Base-by-base conservation (phyloP, 2,797 vertebrate species). In the Okamejei kenojei region DNA sequence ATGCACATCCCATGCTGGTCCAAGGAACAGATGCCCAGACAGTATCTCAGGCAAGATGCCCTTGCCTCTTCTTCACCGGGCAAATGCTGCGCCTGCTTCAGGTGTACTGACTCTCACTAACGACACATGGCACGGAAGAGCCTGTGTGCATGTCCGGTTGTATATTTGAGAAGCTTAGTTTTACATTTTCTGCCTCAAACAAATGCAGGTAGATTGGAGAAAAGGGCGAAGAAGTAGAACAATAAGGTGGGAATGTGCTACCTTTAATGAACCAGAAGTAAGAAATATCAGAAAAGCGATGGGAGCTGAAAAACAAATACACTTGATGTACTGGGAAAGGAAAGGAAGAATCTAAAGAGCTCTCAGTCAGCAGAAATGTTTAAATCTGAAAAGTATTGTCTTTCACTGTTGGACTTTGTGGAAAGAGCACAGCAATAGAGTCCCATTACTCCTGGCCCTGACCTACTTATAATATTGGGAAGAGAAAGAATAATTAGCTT, bases 401-500 rank as follows among this genome's bases (percentile, higher is more conserved):
- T 63, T 19, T 32, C n/a, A 88, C 17, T 88, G 84, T 65, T 32
- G 29, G 58, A 68, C 15, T 8, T 45, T 74, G 45, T 38, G 84
- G 32, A 21, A 74, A 74, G 73, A 45, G 38, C 11, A 54, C 2
- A 73, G 6, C 23, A 91, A 74, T 38, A 74, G 38, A 90, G 21
- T 3, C 88, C 3, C 2, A 38, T 45, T 21, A 35, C 15, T 4
- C 65, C 17, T 7, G 23, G 38, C 38, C 90, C 35, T 6, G 35
- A 23, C 26, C 71, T 68, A 68, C 86, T 81, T 93, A 74, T 92
- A 93, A 80, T 68, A 71, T n/a, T 94, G 94, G 81, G 94, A 94
- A 95, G 95, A 94, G 94, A 94, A 96, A 95, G 94, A 93, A 94
- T 94, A 96, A 95, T 96, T 95, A 96, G 96, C 96, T 95, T 96